Conservation (phyloP, 92 coral and sea anemone species). For the Heliopora coerulea region DNA sequence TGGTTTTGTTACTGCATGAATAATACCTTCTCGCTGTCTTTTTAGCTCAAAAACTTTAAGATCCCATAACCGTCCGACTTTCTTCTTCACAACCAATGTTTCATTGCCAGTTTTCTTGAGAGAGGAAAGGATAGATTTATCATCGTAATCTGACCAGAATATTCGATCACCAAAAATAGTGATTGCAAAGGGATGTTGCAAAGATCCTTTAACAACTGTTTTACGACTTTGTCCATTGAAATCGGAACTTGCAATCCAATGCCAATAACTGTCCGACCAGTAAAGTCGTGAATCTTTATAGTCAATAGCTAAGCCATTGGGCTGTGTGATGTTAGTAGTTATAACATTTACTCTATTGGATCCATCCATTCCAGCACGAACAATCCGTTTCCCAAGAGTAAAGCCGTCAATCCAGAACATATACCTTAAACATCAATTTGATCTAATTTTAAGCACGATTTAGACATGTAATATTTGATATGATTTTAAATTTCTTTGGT, state of each 20-base stretch:
- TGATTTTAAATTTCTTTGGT: too few species aligned
- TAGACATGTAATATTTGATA: too few species aligned
- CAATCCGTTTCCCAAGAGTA: constrained; percentile 77
- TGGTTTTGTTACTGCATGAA: too few species aligned
- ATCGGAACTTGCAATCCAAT: constrained; percentile 13
- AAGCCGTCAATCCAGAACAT: constrained; percentile 99
- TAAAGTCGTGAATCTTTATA: constrained; percentile 63
- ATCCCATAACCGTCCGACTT: constrained; percentile 8
- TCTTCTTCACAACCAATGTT: constrained; percentile 24
- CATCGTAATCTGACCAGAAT: constrained; percentile 68
- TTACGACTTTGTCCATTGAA: constrained; percentile 50
- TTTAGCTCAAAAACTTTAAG: constrained; percentile 20
- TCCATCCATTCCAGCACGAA: constrained; percentile 91
- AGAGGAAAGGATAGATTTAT: constrained; percentile 47
- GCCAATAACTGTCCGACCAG: constrained; percentile 69
- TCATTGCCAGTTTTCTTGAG: constrained; percentile 34
- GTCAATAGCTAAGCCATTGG: constrained; percentile 91
- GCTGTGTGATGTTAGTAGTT: constrained; percentile 68
- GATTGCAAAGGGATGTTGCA: constrained; percentile 61
- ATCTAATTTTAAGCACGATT: too few species aligned
- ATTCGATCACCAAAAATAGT: constrained; percentile 60
- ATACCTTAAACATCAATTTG: constrained; percentile 44
- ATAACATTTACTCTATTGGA: constrained; percentile 64
- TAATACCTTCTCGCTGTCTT: constrained; percentile 18
- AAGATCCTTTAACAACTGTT: constrained; percentile 30